Conservation (phyloP, 2,113 vertebrate species). For the Tragelaphus imberbis region DNA sequence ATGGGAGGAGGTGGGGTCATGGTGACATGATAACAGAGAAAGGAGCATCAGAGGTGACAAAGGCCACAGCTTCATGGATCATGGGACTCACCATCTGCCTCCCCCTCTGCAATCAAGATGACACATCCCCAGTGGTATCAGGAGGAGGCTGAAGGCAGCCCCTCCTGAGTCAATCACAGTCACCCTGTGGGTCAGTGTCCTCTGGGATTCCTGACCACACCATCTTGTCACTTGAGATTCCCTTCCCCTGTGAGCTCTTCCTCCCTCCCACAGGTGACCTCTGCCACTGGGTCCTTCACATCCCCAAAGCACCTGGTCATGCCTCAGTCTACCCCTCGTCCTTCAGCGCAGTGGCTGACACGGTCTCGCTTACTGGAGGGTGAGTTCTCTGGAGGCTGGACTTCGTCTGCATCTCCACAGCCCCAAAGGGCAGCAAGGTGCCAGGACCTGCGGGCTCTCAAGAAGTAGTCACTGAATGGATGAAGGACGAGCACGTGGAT, state of each 20-base stretch:
- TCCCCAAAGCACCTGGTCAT: background rate
- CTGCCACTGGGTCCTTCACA: background rate
- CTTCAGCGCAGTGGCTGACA: background rate
- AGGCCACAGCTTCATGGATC: background rate
- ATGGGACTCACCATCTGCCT: fast-evolving
- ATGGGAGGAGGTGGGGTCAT: background rate
- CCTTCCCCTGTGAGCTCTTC: background rate
- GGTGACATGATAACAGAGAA: background rate
- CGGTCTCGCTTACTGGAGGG: fast-evolving
- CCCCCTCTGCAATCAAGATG: background rate
- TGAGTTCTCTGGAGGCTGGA: fast-evolving
- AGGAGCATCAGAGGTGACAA: background rate
- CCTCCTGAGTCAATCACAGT: too few relatives aligned
- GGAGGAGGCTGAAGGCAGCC: too few relatives aligned
- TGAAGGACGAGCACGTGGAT: fast-evolving
- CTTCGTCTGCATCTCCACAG: background rate
- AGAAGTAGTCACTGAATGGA: fast-evolving
- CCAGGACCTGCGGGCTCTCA: fast-evolving
- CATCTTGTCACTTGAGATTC: background rate
- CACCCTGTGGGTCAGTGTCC: background rate
- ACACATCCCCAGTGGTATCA: background rate
- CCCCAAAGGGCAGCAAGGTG: fast-evolving
- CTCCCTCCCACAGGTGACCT: background rate
- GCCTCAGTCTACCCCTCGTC: background rate
- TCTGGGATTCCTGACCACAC: background rate